These are phyloP conservation scores for Cosmia trapezina DNA, from an alignment of 2,888 invertebrate species.

Conservation along the genomic window DNA sequence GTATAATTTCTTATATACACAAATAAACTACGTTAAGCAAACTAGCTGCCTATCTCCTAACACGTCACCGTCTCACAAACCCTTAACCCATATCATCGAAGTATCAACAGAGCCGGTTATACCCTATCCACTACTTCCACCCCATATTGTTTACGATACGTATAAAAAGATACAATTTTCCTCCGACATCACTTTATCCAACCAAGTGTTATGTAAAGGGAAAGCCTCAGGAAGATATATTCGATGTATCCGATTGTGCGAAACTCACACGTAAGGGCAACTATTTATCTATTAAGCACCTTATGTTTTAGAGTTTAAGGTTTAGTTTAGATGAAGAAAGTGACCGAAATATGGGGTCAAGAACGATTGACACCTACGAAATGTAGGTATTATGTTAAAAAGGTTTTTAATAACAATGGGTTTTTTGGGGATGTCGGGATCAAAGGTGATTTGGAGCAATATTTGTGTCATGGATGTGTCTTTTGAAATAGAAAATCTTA, in stretches of 20 bases:
- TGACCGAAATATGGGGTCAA: slow-evolving; percentile 9
- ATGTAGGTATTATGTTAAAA: slow-evolving; percentile 26
- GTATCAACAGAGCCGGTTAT: slow-evolving; percentile 30
- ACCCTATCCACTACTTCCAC: slow-evolving; percentile 28
- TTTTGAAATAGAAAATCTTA: slow-evolving; percentile 9
- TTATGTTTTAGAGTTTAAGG: background rate
- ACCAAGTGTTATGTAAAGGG: slow-evolving; percentile 56
- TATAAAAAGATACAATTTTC: slow-evolving; percentile 59
- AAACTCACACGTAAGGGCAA: background rate
- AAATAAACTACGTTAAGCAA: slow-evolving; percentile 17
- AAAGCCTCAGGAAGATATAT: slow-evolving; percentile 38
- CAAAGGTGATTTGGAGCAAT: slow-evolving; percentile 25
- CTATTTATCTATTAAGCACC: background rate
- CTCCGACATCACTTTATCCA: slow-evolving; percentile 57
- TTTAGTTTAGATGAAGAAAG: slow-evolving; percentile 19
- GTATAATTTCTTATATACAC: no score
- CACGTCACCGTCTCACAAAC: slow-evolving; percentile 8
- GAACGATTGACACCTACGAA: slow-evolving; percentile 23
- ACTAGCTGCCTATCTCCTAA: slow-evolving; percentile 8
- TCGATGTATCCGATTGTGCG: slow-evolving; percentile 40
- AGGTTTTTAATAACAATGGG: slow-evolving; percentile 46
- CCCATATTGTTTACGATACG: slow-evolving; percentile 57
- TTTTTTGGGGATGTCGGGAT: slow-evolving; percentile 26
- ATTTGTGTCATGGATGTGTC: slow-evolving; percentile 15
- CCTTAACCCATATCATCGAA: slow-evolving; percentile 35